phyloP scores from a whole-genome alignment of 2,113 vertebrate genomes.

The Chloroceryle aenea region DNA sequence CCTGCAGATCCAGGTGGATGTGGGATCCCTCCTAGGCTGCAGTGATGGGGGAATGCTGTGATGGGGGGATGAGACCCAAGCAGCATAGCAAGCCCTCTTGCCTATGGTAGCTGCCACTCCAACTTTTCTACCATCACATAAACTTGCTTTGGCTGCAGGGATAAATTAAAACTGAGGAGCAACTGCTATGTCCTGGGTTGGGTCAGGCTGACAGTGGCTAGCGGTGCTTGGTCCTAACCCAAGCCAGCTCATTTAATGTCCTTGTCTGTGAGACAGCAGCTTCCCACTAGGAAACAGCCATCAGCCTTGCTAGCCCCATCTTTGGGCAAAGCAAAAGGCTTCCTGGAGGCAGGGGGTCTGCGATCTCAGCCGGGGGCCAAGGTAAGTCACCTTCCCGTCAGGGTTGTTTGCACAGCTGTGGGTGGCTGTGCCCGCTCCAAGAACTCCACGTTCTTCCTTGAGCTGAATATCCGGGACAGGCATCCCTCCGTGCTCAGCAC shows the following conservation, averaged over 20 bases:
- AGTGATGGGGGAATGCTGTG: background rate
- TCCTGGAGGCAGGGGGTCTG: background rate
- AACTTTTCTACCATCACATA: background rate
- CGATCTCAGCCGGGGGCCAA: background rate
- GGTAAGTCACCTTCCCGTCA: slow-evolving; percentile 11
- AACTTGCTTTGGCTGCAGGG: background rate
- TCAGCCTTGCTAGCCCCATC: background rate
- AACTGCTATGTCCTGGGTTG: background rate
- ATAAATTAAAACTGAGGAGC: background rate
- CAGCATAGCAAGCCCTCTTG: background rate
- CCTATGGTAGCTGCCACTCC: accelerated
- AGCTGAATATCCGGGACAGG: background rate
- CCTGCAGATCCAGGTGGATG: background rate
- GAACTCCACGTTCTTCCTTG: background rate
- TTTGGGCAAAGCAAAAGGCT: background rate
- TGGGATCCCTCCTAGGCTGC: background rate
- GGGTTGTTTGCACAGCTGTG: slow-evolving; percentile 41
- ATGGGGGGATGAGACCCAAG: background rate
- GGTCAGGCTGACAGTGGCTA: background rate
- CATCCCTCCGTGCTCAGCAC: background rate
- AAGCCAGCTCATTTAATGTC: background rate
- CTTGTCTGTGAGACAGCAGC: background rate
- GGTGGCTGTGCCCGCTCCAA: background rate
- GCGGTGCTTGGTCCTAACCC: background rate
- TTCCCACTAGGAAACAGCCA: background rate